Percentiles rank a stretch among this genome's conserved stretches.
phyloP scores from a whole-genome alignment of 1,140 invertebrate species.

The Proctacanthus coquilletti region DNA sequence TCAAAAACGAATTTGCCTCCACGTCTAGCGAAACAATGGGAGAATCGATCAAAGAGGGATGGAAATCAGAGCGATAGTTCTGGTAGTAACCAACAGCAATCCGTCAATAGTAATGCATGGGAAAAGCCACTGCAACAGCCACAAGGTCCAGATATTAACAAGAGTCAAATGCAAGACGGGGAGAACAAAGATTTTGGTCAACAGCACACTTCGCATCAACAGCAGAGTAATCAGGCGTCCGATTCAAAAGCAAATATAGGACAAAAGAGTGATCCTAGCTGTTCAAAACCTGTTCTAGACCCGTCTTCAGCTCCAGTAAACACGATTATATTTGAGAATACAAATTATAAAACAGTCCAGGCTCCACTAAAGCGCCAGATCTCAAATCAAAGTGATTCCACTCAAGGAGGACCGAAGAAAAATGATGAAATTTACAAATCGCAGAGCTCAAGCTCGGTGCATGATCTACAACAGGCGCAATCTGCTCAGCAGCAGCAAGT shows the following conservation, averaged over 20 bases:
- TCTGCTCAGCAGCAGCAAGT: not conserved
- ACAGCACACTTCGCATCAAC: constrained; percentile 13
- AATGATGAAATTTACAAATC: constrained; percentile 1
- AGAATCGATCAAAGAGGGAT: constrained; percentile 27
- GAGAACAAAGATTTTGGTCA: not conserved
- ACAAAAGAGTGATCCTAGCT: too few species aligned
- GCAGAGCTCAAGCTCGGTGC: not conserved
- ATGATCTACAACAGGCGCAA: not conserved
- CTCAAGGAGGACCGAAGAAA: not conserved
- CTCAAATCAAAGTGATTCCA: not conserved
- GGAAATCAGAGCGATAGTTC: not conserved
- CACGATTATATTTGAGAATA: constrained; percentile 85
- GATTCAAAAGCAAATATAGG: constrained; percentile 3
- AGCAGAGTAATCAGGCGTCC: constrained; percentile 21
- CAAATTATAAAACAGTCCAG: constrained; percentile 60
- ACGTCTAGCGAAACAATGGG: constrained; percentile 60
- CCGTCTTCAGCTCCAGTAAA: constrained; percentile 63
- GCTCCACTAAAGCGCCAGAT: constrained; percentile 30
- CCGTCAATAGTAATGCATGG: constrained; percentile 54
- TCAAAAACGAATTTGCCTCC: constrained; percentile 50
- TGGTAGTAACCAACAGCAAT: not conserved
- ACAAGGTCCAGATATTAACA: constrained; percentile 37
- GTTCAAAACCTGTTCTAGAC: constrained; percentile 39
- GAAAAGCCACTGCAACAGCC: constrained; percentile 62
- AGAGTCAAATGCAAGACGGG: constrained; percentile 8